phyloP scores from a whole-genome alignment of 1,140 invertebrate species.

The Drosophila funebris region DNA sequence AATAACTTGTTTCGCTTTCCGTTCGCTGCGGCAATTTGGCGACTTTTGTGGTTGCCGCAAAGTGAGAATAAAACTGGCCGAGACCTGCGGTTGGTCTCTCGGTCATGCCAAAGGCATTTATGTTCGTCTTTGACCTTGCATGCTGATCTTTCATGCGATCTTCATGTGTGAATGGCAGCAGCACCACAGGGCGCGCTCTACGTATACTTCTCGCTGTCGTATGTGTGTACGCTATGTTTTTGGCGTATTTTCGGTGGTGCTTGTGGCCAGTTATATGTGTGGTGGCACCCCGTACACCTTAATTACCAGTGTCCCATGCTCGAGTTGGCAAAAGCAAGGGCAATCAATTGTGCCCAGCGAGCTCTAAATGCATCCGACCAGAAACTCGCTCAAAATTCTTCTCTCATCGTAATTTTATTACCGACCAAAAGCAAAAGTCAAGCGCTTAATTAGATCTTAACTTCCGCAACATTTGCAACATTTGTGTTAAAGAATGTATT shows the following conservation, averaged over 20 bases:
- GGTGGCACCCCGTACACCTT: conserved; percentile 25
- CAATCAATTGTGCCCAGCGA: conserved; percentile 65
- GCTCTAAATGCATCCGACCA: conserved; percentile 75
- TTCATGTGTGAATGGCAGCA: conserved; percentile 64
- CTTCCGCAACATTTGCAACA: conserved; percentile 70
- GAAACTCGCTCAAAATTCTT: conserved; percentile 63
- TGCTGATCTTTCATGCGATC: conserved; percentile 54
- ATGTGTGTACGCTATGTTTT: conserved; percentile 2
- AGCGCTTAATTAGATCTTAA: conserved; percentile 79
- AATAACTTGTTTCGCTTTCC: conserved; percentile 61
- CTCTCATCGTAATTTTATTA: conserved; percentile 65
- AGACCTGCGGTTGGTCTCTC: conserved; percentile 51
- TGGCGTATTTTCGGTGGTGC: conserved; percentile 7
- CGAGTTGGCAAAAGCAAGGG: conserved; percentile 76
- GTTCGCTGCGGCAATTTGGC: conserved; percentile 51
- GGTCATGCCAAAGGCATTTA: conserved; percentile 65
- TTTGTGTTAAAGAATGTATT: conserved; percentile 60
- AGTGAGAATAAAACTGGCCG: conserved; percentile 24
- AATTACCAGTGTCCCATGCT: conserved; percentile 65
- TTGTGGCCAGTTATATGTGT: conserved; percentile 1
- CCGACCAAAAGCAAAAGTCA: conserved; percentile 52
- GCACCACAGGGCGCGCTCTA: conserved; percentile 61
- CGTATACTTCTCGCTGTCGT: conserved; percentile 6
- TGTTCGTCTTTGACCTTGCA: conserved; percentile 68
- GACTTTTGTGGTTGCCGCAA: conserved; percentile 57